These are phyloP conservation scores for Sesamia nonagrioides DNA, from an alignment of 1,140 invertebrate genomes.

Conservation along the genomic window DNA sequence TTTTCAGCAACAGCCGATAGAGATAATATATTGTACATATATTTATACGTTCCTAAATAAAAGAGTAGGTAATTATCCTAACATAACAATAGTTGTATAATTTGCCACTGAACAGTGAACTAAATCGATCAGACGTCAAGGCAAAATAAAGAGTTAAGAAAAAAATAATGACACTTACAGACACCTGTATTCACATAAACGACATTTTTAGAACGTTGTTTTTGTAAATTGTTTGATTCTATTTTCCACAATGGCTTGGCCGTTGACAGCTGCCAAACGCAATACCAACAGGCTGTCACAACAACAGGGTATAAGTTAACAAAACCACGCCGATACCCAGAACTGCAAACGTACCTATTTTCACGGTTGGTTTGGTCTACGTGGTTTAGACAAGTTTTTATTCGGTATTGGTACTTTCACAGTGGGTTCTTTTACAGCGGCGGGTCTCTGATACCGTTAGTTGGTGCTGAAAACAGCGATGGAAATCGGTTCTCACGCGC, in stretches of 20 bases:
- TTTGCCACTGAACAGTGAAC: no score
- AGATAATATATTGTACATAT: no score
- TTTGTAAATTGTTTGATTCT: not conserved
- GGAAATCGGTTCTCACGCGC: constrained; percentile 78
- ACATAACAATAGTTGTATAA: no score
- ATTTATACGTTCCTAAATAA: no score
- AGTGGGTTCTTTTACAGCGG: constrained; percentile 30
- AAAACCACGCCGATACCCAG: constrained; percentile 31
- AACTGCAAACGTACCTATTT: constrained; percentile 44
- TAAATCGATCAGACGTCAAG: not conserved
- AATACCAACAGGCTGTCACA: constrained; percentile 44
- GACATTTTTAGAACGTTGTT: not conserved
- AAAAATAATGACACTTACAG: not conserved
- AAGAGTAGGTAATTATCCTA: no score
- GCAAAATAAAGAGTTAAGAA: not conserved
- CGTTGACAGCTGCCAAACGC: not conserved
- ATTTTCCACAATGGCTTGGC: not conserved
- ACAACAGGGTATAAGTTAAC: constrained; percentile 30
- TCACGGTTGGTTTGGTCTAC: constrained; percentile 44
- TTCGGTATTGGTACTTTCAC: constrained; percentile 35
- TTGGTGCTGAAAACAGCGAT: constrained; percentile 39
- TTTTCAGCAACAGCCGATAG: no score
- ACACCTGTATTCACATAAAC: not conserved
- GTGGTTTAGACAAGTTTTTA: constrained; percentile 30
- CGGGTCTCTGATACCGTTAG: constrained; percentile 24